phyloP scores from a whole-genome alignment of 2,113 vertebrate species.

The Benitochromis conjunctus region DNA sequence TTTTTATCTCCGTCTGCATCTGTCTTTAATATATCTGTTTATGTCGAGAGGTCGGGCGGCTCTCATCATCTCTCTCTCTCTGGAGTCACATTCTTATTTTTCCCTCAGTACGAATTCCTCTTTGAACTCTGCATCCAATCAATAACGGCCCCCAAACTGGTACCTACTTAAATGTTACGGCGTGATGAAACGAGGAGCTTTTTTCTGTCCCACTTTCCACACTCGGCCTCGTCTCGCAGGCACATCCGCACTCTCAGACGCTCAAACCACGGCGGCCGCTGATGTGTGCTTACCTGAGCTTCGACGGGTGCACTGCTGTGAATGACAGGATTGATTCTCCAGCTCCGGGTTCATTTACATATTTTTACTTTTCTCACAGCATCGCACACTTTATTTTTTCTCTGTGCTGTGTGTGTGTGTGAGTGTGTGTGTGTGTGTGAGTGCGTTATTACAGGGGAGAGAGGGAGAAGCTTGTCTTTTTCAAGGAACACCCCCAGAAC shows the following conservation, averaged over 20 bases:
- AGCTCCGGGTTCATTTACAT: conserved; percentile 73
- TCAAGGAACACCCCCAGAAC: conserved; percentile 81
- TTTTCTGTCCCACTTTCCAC: conserved; percentile 49
- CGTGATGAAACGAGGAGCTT: conserved; percentile 38
- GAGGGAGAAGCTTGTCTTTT: conserved; percentile 72
- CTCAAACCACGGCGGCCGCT: background rate
- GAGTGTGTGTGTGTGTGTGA: conserved; percentile 34
- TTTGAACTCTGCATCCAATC: conserved; percentile 47
- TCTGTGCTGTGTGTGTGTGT: conserved; percentile 2
- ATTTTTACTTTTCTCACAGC: conserved; percentile 67
- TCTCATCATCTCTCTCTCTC: background rate
- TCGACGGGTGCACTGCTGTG: conserved; percentile 58
- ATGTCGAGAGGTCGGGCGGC: conserved; percentile 10
- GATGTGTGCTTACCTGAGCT: conserved; percentile 49
- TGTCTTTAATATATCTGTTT: conserved; percentile 16
- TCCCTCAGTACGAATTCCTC: background rate
- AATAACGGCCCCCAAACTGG: conserved; percentile 20
- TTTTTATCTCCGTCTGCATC: conserved; percentile 1
- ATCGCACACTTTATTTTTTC: conserved; percentile 31
- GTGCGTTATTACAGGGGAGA: conserved; percentile 62
- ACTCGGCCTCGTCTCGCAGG: background rate
- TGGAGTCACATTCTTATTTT: conserved; percentile 5
- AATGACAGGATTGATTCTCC: conserved; percentile 74
- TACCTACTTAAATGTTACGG: conserved; percentile 44
- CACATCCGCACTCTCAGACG: background rate